phyloP scores from a whole-genome alignment of 2,113 vertebrate species.

The Vombatus ursinus region DNA sequence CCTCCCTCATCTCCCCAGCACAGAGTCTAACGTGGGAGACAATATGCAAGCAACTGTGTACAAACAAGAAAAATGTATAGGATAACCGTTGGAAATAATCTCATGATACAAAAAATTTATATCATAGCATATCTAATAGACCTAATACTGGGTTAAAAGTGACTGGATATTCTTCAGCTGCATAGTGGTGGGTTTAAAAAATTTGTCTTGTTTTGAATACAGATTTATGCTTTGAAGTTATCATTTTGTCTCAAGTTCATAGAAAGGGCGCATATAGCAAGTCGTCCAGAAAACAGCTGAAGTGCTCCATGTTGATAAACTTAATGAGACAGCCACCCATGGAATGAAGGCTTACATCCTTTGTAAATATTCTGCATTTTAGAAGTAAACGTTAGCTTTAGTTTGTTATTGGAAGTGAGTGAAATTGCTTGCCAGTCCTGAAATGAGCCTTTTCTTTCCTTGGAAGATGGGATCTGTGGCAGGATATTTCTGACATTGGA shows the following conservation, averaged over 20 bases:
- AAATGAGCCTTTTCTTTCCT: constrained; percentile 17
- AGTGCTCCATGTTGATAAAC: constrained; percentile 65
- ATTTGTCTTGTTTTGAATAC: background rate
- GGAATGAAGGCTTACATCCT: constrained; percentile 49
- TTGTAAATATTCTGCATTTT: constrained; percentile 70
- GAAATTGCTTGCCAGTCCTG: constrained; percentile 22
- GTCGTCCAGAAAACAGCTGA: constrained; percentile 42
- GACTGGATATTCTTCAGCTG: background rate
- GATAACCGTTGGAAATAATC: background rate
- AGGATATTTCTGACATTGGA: constrained; percentile 24
- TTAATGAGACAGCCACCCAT: constrained; percentile 10
- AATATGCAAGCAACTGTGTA: background rate
- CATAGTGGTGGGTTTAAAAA: background rate
- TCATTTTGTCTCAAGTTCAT: constrained; percentile 49
- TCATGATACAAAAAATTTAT: background rate
- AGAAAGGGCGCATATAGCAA: constrained; percentile 42
- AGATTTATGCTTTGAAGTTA: background rate
- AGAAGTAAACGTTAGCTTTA: constrained; percentile 60
- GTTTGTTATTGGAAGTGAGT: constrained; percentile 52
- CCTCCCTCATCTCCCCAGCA: background rate
- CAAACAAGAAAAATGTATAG: background rate
- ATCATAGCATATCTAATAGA: background rate
- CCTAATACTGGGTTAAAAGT: constrained; percentile 11
- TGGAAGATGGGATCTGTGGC: constrained; percentile 31
- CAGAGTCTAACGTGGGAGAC: background rate